Evolutionary conservation across 2,888 invertebrate species (phyloP).

Genomic region (Neoaliturus tenellus): DNA sequence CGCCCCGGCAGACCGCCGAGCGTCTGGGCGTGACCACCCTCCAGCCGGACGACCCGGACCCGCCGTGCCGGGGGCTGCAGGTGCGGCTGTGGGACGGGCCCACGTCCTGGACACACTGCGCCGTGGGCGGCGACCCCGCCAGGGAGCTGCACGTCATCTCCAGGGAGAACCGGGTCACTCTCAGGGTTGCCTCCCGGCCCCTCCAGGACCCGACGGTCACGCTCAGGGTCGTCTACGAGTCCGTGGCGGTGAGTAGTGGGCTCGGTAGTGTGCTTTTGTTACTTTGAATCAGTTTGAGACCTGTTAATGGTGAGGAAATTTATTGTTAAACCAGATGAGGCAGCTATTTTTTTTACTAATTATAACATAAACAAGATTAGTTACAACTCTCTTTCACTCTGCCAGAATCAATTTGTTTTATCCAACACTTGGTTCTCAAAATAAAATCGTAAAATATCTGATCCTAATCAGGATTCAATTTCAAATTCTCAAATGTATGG

Average conservation of each 20-base stretch:
- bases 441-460: no score
- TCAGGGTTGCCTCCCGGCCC: constrained; percentile 53
- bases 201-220: constrained; percentile 25
- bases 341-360: no score
- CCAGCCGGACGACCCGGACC: constrained; percentile 62
- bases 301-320: no score
- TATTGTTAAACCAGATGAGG: no score
- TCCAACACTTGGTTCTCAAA: no score
- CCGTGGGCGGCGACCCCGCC: constrained; percentile 76
- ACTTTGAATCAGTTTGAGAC: no score
- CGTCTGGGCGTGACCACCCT: constrained; percentile 51
- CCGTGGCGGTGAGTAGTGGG: not conserved
- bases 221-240: constrained; percentile 63
- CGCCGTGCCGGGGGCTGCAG: constrained; percentile 76
- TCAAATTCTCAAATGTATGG: no score
- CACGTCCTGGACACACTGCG: constrained; percentile 78
- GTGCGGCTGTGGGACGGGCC: constrained; percentile 77
- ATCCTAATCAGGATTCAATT: no score
- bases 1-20: constrained; percentile 74
- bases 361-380: no score
- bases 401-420: no score
- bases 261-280: no score
- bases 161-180: constrained; percentile 55
- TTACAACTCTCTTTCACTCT: no score
- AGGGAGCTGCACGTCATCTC: constrained; percentile 60